These are phyloP conservation scores for Linurgus olivaceus DNA, from an alignment of 2,797 vertebrate species.

Conservation along the genomic window DNA sequence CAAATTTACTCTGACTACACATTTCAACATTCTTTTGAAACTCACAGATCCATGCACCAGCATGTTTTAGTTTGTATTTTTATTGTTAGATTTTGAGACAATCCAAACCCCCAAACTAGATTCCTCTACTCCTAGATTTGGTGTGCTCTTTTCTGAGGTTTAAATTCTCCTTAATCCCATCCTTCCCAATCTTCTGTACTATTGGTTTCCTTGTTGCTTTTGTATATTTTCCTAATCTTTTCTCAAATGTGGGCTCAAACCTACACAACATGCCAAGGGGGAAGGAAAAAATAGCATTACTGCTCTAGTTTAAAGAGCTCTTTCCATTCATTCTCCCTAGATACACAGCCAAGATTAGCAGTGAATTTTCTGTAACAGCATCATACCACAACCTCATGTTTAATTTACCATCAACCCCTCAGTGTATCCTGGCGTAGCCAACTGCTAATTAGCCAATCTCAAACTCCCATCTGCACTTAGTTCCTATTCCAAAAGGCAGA, in stretches of 20 bases:
- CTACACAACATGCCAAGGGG: slow-evolving; percentile 37
- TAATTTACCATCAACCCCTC: slow-evolving; percentile 50
- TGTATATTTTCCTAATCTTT: slow-evolving; percentile 18
- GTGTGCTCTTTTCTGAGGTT: background rate
- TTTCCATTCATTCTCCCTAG: slow-evolving; percentile 40
- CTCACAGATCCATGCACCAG: background rate
- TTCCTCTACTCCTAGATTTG: slow-evolving; percentile 14
- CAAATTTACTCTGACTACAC: background rate
- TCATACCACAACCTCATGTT: slow-evolving; percentile 47
- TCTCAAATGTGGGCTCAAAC: slow-evolving; percentile 54
- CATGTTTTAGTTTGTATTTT: background rate
- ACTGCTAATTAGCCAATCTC: slow-evolving; percentile 41
- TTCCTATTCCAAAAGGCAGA: background rate
- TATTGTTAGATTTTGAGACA: slow-evolving; percentile 9
- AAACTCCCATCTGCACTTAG: slow-evolving; percentile 1
- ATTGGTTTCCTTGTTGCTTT: slow-evolving; percentile 28
- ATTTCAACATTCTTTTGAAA: background rate
- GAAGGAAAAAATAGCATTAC: slow-evolving; percentile 54
- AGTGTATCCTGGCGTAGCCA: slow-evolving; percentile 35
- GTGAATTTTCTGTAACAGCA: slow-evolving; percentile 30
- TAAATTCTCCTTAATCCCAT: slow-evolving; percentile 29
- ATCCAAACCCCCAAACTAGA: background rate
- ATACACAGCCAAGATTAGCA: slow-evolving; percentile 63
- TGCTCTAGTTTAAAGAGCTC: slow-evolving; percentile 56
- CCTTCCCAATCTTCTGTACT: slow-evolving; percentile 25